Evolutionary conservation across 2,888 invertebrate genomes (phyloP), one percentile per base, ranked within the genome.

Genomic region (Trichogramma dendrolimi): DNA sequence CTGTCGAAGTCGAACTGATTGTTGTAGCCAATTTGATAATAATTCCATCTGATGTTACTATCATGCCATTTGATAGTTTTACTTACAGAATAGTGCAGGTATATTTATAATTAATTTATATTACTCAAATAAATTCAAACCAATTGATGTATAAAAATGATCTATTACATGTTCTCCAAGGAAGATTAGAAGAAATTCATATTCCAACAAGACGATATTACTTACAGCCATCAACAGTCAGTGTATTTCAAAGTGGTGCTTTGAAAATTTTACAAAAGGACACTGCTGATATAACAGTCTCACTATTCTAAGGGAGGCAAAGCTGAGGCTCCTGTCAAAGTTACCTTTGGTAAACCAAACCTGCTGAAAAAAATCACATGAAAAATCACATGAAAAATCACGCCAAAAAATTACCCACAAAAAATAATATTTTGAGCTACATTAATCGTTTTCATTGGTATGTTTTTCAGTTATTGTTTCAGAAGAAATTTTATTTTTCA

Each of bases 1-100:
- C 82, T 5, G 82, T 85, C 54, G 86, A 87, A 74, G 87, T 93
- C 48, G 85, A 86, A 61, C 83, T 98, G 68, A 87, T 90, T 72
- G 95, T 97, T 4, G 87, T 96, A 48, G 96, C 97, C 4, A 98
- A 98, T 82, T 85, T 98, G n/a, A 88, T 96, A 55, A 84, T 99
- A 39, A 89, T 90, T 66, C 98, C 98, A 2, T 87, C 91, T 0
- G 92, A 92, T 72, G 90, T 92, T 4, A 89, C 89, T 70, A 84
- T 97, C 53, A 85, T 95, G 71, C 85, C 86, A 8, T 89, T 90
- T 6, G 92, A 95, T 71, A 81, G 83, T n/a, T 83, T 92, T 7
- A 80, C 84, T 14, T 92, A 90, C 72, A 85, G 84, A 72, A 86
- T 92, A 66, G 83, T 88, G 70, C 87, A 89, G 74, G 85, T 89